Percentiles rank a stretch among this genome's conserved stretches.
phyloP scores from a whole-genome alignment of 2,113 vertebrate genomes.

The Chloropsis hardwickii region DNA sequence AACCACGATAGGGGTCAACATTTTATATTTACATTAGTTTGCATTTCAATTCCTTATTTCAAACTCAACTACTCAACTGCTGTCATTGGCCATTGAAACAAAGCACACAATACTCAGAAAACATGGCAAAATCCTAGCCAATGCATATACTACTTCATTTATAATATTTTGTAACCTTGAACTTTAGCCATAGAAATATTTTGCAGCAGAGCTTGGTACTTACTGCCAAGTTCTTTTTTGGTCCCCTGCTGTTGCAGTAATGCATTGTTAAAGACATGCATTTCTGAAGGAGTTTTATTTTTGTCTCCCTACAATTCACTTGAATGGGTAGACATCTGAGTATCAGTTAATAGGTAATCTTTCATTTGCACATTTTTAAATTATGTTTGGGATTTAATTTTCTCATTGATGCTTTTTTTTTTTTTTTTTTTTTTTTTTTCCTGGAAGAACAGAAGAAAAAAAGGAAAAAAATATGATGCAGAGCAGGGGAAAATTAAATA shows the following conservation, averaged over 20 bases:
- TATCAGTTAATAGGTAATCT: neutral
- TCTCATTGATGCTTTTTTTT: neutral
- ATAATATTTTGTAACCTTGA: neutral
- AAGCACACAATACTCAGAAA: neutral
- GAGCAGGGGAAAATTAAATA: neutral
- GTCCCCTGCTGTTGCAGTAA: neutral
- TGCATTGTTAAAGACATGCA: neutral
- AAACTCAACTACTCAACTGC: neutral
- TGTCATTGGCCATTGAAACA: neutral
- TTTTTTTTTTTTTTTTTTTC: too few relatives aligned
- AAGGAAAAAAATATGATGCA: neutral
- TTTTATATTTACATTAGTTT: neutral
- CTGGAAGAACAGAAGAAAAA: neutral
- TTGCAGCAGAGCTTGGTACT: neutral
- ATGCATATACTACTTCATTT: neutral
- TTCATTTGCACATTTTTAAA: neutral
- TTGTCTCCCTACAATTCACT: neutral
- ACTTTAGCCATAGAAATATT: neutral
- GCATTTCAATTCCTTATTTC: neutral
- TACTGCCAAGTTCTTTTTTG: neutral
- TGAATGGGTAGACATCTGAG: neutral
- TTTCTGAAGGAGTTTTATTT: neutral
- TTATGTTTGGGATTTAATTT: neutral
- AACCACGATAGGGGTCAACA: accelerated
- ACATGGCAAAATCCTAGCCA: neutral